Conservation (phyloP, 2,113 vertebrate species). For the Ascaphus truei region DNA sequence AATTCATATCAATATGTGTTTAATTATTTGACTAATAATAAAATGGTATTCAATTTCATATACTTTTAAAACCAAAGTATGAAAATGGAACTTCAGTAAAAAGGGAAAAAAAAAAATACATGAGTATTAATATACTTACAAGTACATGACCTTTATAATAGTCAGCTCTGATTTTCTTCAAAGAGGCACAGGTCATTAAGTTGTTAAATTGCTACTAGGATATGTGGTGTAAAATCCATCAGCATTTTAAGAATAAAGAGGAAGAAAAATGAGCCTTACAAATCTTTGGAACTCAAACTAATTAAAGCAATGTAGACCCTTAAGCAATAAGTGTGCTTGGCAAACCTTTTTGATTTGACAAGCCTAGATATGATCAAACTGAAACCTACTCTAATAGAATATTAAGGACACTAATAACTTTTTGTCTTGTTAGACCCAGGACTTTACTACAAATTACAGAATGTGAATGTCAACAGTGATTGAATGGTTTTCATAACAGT, state of each 20-base stretch:
- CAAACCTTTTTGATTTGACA: constrained; percentile 30
- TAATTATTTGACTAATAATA: no score
- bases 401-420: constrained; percentile 17
- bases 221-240: constrained; percentile 35
- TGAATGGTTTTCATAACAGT: not conserved
- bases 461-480: constrained; percentile 3
- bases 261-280: constrained; percentile 28
- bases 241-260: constrained; percentile 28
- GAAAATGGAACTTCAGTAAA: no score
- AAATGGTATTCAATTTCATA: no score
- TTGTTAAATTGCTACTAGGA: constrained; percentile 27
- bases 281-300: constrained; percentile 35
- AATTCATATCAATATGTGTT: no score
- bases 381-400: constrained; percentile 31
- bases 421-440: constrained; percentile 21
- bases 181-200: constrained; percentile 19
- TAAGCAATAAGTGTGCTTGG: constrained; percentile 19
- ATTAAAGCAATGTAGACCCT: constrained; percentile 36
- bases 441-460: not conserved
- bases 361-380: constrained; percentile 32
- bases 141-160: constrained; percentile 16
- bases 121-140: not conserved
- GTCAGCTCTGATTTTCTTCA: constrained; percentile 5
- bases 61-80: no score
- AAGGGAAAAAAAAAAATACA: not conserved